Percentiles rank a stretch among this genome's conserved stretches.
phyloP scores from a whole-genome alignment of 2,797 vertebrate genomes.

The Malurus leucopterus region DNA sequence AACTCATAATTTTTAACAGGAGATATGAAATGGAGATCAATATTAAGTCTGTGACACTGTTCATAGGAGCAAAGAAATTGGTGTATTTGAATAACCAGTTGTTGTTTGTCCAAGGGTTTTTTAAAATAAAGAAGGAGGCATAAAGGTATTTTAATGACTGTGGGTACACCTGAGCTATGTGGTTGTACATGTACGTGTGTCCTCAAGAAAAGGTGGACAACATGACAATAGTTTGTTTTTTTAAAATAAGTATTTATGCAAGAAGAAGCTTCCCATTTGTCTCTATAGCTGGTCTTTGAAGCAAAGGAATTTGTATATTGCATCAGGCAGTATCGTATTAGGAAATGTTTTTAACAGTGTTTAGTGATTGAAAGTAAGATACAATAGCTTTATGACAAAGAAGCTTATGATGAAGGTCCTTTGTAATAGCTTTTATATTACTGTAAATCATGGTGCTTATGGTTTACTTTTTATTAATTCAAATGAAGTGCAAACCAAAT shows the following conservation, averaged over 20 bases:
- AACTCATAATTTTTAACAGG: neutral
- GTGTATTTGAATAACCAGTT: neutral
- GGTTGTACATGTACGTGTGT: fast-evolving
- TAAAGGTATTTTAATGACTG: neutral
- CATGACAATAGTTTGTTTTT: neutral
- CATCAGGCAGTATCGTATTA: conserved; percentile 11
- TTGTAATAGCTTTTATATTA: conserved; percentile 59
- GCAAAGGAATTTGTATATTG: conserved; percentile 43
- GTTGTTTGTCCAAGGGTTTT: neutral
- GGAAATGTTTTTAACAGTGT: conserved; percentile 55
- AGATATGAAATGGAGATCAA: neutral
- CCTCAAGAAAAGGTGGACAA: neutral
- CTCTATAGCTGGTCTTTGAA: neutral
- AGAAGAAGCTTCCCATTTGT: neutral
- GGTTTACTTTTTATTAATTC: conserved; percentile 63
- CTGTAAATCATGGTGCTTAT: conserved; percentile 54
- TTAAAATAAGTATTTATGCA: neutral
- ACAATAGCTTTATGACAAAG: conserved; percentile 58
- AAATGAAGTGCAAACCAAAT: conserved; percentile 62
- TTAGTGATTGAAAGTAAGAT: conserved; percentile 64
- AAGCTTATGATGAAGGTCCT: conserved; percentile 55
- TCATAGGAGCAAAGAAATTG: neutral
- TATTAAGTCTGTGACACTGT: neutral
- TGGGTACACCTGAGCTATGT: neutral
- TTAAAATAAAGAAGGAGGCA: neutral